Base-by-base conservation (phyloP, 2,113 vertebrate genomes). In the Rhipidura dahli region DNA sequence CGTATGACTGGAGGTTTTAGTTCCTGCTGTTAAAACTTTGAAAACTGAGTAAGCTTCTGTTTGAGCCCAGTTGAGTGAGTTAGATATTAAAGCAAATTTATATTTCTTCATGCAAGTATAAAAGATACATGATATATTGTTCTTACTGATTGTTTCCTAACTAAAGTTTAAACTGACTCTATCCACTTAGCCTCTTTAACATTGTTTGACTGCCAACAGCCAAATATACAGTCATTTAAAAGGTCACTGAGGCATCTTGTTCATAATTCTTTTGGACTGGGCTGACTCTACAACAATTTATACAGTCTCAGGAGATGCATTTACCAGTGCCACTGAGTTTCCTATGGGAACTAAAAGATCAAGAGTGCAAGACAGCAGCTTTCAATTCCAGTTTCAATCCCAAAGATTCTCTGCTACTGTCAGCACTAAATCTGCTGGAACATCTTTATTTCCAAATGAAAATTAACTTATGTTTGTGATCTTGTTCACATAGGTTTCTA, bases 121-220 rank as follows among this genome's bases (percentile, higher is more conserved):
- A 61, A 76, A 91, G 78, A 61, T 40, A 87, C 18, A 15, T 33
- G 54, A 60, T 87, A 78, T 24, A 45, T 53, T 76, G 33, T 76
- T 90, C 60, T 93, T 95, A 39, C 69, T 82, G 70, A 15, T 45
- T 66, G 56, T 69, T 92, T 77, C 51, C 83, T 86, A 93, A 92
- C 83, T 88, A 65, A 91, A 91, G 61, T 95, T 95, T 96, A 91
- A 95, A 63, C 71, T 77, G 75, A 31, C 68, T 86, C 82, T 80
- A 3, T 88, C 71, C 79, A 40, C 42, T 80, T 61, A 70, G 79
- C 54, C 47, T 47, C 82, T 83, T 51, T 40, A 73, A 51, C 37
- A 3, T 68, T 78, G 56, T 90, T 85, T 89, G 61, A 50, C 78
- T 77, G 81, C 90, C 85, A 81, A 18, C 71, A 92, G 82, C 44